Evolutionary conservation across 2,888 invertebrate genomes (phyloP), one percentile per base, ranked within the genome.

Genomic region (Apodemia duryi): DNA sequence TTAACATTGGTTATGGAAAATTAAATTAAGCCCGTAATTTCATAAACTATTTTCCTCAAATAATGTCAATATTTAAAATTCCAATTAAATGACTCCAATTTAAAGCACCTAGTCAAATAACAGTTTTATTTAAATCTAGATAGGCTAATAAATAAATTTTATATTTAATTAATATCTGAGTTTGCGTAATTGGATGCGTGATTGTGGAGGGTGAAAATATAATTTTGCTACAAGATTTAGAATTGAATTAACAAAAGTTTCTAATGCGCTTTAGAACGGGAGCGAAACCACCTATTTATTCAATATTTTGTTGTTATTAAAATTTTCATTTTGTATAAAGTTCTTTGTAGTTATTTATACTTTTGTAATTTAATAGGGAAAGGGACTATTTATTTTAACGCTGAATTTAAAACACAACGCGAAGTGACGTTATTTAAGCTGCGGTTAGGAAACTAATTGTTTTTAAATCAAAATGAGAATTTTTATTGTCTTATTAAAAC

Each of bases 41-140:
- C 11, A 11, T 32, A 54, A 2, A 28, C 29, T 29, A 32, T 54
- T 52, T 54, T 54, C 11, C 2, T 28, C 10, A 54, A 54, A 54
- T 29, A 54, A 32, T 32, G 29, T 60, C 46, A 67, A 64, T 67
- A 64, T 41, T 61, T 52, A 54, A 66, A 68, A 66, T 67, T 57
- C 38, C 29, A 64, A 49, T 68, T 68, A 64, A 66, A 64, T 65
- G n/a, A 66, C 79, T 78, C 83, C 82, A 77, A 76, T 78, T 73
- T 75, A 82, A 82, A 84, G 80, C 84, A 86, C 86, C 90, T 91
- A 90, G 91, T 91, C 91, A 91, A 78, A 84, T 77, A 79, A 77
- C 90, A 88, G 86, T 87, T 88, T 87, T 86, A 85, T 84, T 46
- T 46, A 46, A 46, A 46, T 46, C 46, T 77, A 88, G 85, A 79